Conservation (phyloP, 2,797 vertebrate genomes). For the Pogoniulus pusillus region DNA sequence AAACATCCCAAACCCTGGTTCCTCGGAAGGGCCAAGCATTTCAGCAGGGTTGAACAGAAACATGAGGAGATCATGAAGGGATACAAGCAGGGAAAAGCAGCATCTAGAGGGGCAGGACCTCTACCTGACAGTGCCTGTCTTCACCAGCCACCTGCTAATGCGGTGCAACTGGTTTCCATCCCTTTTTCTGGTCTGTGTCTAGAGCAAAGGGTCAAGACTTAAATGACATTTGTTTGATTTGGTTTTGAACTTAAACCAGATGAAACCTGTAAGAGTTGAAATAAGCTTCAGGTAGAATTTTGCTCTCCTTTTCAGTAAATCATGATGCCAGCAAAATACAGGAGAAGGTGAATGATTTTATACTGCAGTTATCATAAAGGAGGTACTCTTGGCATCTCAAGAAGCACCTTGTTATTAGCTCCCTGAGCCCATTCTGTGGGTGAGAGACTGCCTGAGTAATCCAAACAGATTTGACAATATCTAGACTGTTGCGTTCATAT, state of each 20-base stretch:
- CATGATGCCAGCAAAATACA: not conserved
- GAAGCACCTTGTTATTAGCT: not conserved
- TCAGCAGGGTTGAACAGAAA: not conserved
- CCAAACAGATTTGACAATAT: not conserved
- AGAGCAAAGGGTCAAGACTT: not conserved
- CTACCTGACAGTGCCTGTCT: not conserved
- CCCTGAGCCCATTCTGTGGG: not conserved
- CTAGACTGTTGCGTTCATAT: not conserved
- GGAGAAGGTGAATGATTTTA: not conserved
- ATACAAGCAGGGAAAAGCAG: not conserved
- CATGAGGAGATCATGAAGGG: accelerated
- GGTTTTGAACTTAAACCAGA: not conserved
- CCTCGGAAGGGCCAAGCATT: not conserved
- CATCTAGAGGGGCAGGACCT: not conserved
- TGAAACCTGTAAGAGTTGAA: not conserved
- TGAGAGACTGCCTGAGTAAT: not conserved
- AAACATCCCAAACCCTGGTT: not conserved
- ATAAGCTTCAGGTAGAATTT: constrained; percentile 6
- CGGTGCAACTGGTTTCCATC: not conserved
- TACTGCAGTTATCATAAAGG: not conserved
- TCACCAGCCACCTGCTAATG: not conserved
- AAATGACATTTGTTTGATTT: not conserved
- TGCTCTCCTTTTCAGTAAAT: not conserved
- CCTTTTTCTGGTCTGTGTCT: not conserved
- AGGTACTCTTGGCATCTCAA: not conserved